Evolutionary conservation across 2,888 invertebrate genomes (phyloP).

Genomic region (Caradrina clavipalpis): DNA sequence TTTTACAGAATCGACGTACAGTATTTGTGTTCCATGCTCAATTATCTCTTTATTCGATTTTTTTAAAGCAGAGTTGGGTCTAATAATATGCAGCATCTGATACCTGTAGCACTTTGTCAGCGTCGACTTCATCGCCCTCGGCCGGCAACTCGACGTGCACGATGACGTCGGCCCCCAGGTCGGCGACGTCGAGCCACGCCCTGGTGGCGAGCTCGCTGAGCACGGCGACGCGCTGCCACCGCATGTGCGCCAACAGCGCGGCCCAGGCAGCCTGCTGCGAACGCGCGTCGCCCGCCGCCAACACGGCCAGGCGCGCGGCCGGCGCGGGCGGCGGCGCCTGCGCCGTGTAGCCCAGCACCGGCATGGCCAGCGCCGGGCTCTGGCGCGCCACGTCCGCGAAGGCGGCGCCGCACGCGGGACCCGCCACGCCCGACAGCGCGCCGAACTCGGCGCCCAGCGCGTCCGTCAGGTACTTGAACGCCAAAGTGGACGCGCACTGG

Average conservation of each 20-base stretch:
- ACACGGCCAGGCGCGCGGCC: slow-evolving; percentile 71
- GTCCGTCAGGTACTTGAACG: slow-evolving; percentile 79
- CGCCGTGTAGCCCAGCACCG: slow-evolving; percentile 80
- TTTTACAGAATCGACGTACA: too few relatives aligned
- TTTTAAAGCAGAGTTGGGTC: too few relatives aligned
- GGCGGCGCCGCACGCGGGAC: slow-evolving; percentile 82
- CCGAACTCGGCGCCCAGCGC: slow-evolving; percentile 80
- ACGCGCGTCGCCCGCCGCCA: slow-evolving; percentile 75
- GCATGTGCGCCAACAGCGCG: slow-evolving; percentile 66
- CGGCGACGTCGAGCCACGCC: slow-evolving; percentile 71
- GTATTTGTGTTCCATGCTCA: too few relatives aligned
- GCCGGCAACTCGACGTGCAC: slow-evolving; percentile 82
- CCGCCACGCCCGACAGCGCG: slow-evolving; percentile 79
- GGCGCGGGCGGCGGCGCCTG: slow-evolving; percentile 72
- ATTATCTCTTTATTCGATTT: too few relatives aligned
- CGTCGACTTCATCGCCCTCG: slow-evolving; percentile 68
- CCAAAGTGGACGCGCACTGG: slow-evolving; percentile 78
- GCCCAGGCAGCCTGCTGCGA: slow-evolving; percentile 64
- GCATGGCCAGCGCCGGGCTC: slow-evolving; percentile 75
- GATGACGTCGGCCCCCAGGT: slow-evolving; percentile 71
- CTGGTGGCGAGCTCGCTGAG: slow-evolving; percentile 78
- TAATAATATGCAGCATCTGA: background rate
- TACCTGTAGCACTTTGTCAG: slow-evolving; percentile 68
- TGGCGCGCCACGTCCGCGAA: slow-evolving; percentile 81
- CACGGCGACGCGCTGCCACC: slow-evolving; percentile 80